Conservation (phyloP, 2,888 invertebrate species). For the Apantesis nais region DNA sequence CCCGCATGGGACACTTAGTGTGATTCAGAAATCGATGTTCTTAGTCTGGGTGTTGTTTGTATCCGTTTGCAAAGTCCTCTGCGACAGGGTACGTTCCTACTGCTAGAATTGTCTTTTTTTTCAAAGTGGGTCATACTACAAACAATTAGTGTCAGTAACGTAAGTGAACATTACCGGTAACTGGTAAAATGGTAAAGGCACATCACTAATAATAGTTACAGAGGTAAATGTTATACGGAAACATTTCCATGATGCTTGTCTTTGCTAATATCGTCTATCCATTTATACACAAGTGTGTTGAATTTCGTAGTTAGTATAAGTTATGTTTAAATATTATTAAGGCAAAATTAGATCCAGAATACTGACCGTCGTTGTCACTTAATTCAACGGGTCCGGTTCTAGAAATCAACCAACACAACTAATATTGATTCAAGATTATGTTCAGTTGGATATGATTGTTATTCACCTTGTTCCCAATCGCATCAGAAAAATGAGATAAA, state of each 20-base stretch:
- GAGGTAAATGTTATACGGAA: neutral
- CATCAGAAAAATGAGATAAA: constrained; percentile 22
- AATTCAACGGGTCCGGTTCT: constrained; percentile 16
- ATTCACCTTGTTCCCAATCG: constrained; percentile 43
- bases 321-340: neutral
- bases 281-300: neutral
- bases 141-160: too few species aligned
- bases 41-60: too few species aligned
- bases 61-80: too few species aligned
- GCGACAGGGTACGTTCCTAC: too few species aligned
- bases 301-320: neutral
- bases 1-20: too few species aligned
- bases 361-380: constrained; percentile 7
- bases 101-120: too few species aligned
- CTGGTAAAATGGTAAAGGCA: too few species aligned
- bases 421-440: constrained; percentile 38
- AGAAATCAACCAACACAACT: constrained; percentile 28
- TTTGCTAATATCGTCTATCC: neutral
- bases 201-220: neutral
- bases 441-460: constrained; percentile 22
- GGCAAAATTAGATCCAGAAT: neutral
- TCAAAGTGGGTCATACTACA: too few species aligned
- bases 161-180: too few species aligned
- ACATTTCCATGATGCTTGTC: neutral
- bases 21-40: too few species aligned